Percentiles rank a stretch among this genome's conserved stretches.
phyloP scores from a whole-genome alignment of 2,113 vertebrate species.

The Myiagra hebetior region DNA sequence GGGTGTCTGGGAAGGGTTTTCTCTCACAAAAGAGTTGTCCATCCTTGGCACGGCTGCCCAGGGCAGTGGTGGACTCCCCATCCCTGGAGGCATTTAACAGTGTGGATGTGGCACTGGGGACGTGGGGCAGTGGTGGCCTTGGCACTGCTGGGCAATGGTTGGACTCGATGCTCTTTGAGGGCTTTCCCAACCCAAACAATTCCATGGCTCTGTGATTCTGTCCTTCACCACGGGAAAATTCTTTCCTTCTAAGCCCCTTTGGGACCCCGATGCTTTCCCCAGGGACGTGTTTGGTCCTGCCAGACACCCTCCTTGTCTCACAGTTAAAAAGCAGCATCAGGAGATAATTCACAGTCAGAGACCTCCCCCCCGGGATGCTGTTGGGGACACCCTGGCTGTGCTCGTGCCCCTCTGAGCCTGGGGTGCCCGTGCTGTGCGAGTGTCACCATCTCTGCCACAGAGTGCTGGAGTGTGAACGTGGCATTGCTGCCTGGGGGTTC shows the following conservation, averaged over 20 bases:
- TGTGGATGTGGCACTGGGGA: neutral
- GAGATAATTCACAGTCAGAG: no score
- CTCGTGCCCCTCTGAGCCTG: no score
- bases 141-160: neutral
- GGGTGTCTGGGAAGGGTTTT: neutral
- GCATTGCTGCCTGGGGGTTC: no score
- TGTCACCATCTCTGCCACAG: no score
- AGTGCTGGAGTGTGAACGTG: no score
- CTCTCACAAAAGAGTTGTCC: neutral
- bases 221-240: neutral
- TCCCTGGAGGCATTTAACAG: neutral
- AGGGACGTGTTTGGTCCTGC: no score
- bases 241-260: neutral
- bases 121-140: neutral
- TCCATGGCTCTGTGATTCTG: neutral
- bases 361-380: no score
- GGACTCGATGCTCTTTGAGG: neutral
- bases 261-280: no score
- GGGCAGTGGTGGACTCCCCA: neutral
- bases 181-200: neutral
- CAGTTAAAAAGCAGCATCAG: no score
- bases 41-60: neutral
- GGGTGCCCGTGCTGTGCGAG: no score
- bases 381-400: no score
- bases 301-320: no score